Conservation (phyloP, 1,140 invertebrate species). For the Brevipalpus yothersi region DNA sequence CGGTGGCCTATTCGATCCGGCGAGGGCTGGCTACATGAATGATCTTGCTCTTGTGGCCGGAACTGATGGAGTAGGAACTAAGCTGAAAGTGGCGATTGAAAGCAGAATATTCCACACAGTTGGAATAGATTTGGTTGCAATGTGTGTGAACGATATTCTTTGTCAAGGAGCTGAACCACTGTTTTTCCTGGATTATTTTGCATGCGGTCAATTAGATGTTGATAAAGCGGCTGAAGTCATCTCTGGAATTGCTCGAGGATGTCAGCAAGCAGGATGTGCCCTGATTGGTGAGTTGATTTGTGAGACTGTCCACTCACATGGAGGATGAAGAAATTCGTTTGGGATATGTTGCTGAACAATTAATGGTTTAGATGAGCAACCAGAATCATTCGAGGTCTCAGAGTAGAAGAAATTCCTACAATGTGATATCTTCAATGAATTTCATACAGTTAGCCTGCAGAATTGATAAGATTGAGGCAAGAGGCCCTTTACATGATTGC, state of each 20-base stretch:
- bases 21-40: constrained; percentile 31
- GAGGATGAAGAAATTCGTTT: background rate
- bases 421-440: too few species aligned
- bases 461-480: too few species aligned
- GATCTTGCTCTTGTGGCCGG: constrained; percentile 75
- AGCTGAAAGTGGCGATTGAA: constrained; percentile 42
- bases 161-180: constrained; percentile 81
- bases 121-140: constrained; percentile 86
- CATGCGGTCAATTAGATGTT: constrained; percentile 58
- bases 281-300: constrained; percentile 39
- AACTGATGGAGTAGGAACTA: constrained; percentile 90
- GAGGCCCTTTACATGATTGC: too few species aligned
- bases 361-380: too few species aligned
- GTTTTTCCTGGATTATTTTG: constrained; percentile 90
- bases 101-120: constrained; percentile 48
- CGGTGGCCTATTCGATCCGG: constrained; percentile 67
- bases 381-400: too few species aligned
- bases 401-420: too few species aligned
- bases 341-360: too few species aligned
- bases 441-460: too few species aligned
- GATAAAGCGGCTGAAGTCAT: constrained; percentile 47
- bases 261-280: constrained; percentile 55
- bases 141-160: constrained; percentile 91
- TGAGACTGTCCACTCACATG: background rate
- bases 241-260: constrained; percentile 61